A percentile compares a stretch with the other conserved stretches of the same genome.
Conservation (phyloP, 2,888 invertebrate species). For the Luffia ferchaultella region DNA sequence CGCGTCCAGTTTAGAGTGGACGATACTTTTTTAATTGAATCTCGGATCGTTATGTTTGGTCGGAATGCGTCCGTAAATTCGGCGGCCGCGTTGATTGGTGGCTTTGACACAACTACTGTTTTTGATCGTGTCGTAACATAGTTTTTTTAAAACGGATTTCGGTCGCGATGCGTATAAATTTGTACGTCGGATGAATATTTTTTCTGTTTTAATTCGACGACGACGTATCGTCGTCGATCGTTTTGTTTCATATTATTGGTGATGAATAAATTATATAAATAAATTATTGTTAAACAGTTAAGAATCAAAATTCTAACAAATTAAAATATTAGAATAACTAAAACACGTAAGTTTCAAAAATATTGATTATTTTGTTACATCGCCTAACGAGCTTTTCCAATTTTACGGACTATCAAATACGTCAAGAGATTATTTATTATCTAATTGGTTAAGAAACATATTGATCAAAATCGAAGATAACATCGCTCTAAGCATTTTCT, state of each 20-base stretch:
- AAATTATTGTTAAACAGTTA: no score
- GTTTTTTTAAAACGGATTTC: not conserved
- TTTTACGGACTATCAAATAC: not conserved
- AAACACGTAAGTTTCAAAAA: not conserved
- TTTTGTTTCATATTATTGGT: not conserved
- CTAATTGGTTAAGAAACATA: not conserved
- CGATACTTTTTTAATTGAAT: conserved; percentile 54
- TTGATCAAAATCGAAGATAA: not conserved
- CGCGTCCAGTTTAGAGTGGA: conserved; percentile 31
- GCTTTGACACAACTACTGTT: conserved; percentile 20
- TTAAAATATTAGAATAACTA: not conserved
- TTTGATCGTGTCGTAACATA: not conserved
- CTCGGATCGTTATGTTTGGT: conserved; percentile 36
- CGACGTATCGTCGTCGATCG: not conserved
- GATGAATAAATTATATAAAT: not conserved
- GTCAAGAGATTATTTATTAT: not conserved
- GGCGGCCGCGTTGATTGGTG: conserved; percentile 26
- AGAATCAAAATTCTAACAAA: no score
- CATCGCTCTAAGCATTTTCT: not conserved
- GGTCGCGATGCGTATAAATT: not conserved
- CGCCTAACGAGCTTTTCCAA: not conserved
- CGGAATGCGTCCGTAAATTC: conserved; percentile 26
- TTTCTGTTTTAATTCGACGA: not conserved
- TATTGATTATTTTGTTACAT: no score
- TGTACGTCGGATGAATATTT: not conserved